These are phyloP conservation scores for Halisarca cf. caerulea DNA, from an alignment of 37 sponge, comb jelly and placozoan species.

Conservation along the genomic window DNA sequence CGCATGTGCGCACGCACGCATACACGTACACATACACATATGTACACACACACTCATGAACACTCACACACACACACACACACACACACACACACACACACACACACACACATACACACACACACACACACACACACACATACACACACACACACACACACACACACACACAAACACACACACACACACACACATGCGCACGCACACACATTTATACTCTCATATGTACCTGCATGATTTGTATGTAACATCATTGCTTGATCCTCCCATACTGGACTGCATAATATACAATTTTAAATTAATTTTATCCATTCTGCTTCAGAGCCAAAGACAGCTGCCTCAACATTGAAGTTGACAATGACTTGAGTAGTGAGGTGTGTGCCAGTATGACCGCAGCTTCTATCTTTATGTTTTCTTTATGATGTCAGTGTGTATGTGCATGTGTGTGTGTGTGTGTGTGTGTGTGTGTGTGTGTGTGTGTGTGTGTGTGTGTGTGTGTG, in stretches of 20 bases:
- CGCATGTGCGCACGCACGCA: conserved; percentile 22
- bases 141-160: background rate
- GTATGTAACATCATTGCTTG: too few relatives aligned
- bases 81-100: too few relatives aligned
- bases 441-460: background rate
- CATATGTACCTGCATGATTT: too few relatives aligned
- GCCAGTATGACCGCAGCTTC: too few relatives aligned
- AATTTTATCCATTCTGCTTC: background rate
- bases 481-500: too few relatives aligned
- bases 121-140: conserved; percentile 30
- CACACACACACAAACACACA: background rate
- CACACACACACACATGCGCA: background rate
- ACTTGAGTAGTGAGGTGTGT: background rate
- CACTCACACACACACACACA: background rate
- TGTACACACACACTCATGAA: background rate
- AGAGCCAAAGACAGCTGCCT: conserved; percentile 13
- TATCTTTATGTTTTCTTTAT: too few relatives aligned
- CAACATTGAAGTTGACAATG: background rate
- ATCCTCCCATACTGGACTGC: too few relatives aligned
- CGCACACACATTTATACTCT: background rate
- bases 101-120: conserved; percentile 32
- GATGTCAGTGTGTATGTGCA: conserved; percentile 28
- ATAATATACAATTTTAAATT: too few relatives aligned
- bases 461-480: background rate
- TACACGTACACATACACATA: conserved; percentile 20